These are phyloP conservation scores for Anguilla pacifica DNA, from an alignment of 2,797 vertebrate species.

Conservation along the genomic window DNA sequence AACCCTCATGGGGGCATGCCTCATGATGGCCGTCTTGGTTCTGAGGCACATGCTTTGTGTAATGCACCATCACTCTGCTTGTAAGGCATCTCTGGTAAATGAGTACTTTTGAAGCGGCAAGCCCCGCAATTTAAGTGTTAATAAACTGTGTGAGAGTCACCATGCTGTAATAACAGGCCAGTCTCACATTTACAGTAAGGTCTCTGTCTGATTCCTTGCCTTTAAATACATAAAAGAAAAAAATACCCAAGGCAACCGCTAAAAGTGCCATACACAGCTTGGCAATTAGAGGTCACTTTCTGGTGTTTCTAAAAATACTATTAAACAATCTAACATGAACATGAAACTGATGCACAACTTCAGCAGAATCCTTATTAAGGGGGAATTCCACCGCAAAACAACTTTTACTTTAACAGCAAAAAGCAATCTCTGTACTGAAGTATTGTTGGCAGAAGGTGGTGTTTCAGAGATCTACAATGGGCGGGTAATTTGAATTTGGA, in stretches of 20 bases:
- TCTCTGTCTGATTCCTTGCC: background rate
- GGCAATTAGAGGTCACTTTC: constrained; percentile 2
- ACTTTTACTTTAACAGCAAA: background rate
- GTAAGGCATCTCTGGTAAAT: too few species aligned
- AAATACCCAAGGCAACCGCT: background rate
- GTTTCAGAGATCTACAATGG: too few species aligned
- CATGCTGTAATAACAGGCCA: background rate
- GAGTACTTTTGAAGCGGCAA: too few species aligned
- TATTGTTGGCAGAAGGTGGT: too few species aligned
- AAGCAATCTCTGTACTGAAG: too few species aligned
- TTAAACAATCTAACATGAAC: background rate
- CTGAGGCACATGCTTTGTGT: background rate
- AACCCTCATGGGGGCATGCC: constrained; percentile 34
- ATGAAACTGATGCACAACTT: background rate
- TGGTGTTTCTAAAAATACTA: background rate
- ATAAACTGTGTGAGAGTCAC: background rate
- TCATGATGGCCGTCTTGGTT: background rate
- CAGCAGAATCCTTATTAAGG: background rate
- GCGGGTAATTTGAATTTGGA: too few species aligned
- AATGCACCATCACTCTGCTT: background rate
- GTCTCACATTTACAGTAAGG: background rate
- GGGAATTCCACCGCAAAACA: too few species aligned
- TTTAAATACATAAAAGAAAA: background rate
- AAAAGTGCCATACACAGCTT: background rate
- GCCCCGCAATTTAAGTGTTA: background rate